Evolutionary conservation across 1,140 invertebrate genomes (phyloP), one percentile per base, ranked within the genome.

Genomic region (Trinorchestia longiramus): DNA sequence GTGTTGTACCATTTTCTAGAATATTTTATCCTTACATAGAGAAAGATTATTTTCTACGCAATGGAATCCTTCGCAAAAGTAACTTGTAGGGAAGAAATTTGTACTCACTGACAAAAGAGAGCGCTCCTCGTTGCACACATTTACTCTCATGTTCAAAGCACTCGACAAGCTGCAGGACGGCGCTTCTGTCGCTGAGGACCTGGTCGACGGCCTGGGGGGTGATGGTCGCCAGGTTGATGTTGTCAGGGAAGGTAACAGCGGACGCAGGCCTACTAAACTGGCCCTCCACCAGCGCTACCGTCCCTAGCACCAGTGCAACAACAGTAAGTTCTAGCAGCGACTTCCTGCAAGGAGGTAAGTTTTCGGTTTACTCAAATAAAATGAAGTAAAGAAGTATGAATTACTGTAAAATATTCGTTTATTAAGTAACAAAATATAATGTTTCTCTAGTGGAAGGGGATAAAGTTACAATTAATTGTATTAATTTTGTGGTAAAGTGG

Each of bases 101-200:
- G 41, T 47, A 94, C 92, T 94, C 92, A 94, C 92, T 43, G 40
- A 43, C 92, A 44, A 94, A 94, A 40, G 92, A 94, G 44, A 94
- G 92, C 19, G 43, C 92, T 45, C 92, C 92, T 8, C 92, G 92
- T 45, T 42, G 40, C 6, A 42, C 41, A 47, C 92, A 94, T 40
- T 23, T 40, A 11, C 41, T 43, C 40, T 47, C 43, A 45, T 94
- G 41, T 43, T 94, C 92, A 40, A 94, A 94, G 36, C 92, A 94
- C 44, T 47, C 23, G 43, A 94, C 92, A 40, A 94, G 92, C 44
- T 47, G 43, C 43, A 44, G 92, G 6, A 94, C 92, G 0, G 92
- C 92, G 92, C 6, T 43, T 40, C 40, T 94, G 44, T 94, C 44
- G 1, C 43, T 19, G 92, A 94, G 92, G 43, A 94, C 92, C 92